A percentile compares a stretch with the other conserved stretches of the same genome.
phyloP scores from a whole-genome alignment of 2,888 invertebrate genomes.

The Hydraecia micacea region DNA sequence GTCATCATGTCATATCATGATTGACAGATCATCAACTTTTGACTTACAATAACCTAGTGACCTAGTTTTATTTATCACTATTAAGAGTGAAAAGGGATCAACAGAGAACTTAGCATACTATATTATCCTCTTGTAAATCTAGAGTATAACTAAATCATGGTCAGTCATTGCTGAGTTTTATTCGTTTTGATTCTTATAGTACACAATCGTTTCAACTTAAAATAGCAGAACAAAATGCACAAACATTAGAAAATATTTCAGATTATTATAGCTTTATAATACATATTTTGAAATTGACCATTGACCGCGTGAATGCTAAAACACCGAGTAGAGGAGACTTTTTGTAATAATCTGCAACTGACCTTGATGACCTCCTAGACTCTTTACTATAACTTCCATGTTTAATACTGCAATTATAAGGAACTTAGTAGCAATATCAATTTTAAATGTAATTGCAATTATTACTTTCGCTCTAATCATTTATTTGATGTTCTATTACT shows the following conservation, averaged over 20 bases:
- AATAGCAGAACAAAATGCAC: neutral
- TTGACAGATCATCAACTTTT: neutral
- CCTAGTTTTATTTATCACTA: neutral
- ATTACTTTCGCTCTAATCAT: neutral
- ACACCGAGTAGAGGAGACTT: neutral
- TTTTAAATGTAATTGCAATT: neutral
- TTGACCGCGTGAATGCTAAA: neutral
- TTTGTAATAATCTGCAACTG: neutral
- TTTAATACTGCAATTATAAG: neutral
- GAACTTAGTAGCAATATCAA: neutral
- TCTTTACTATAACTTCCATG: neutral
- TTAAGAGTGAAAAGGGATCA: neutral
- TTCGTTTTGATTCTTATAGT: neutral
- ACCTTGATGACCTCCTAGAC: constrained; percentile 24
- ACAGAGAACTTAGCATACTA: neutral
- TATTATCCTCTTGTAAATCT: neutral
- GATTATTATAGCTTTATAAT: constrained; percentile 15
- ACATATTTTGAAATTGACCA: neutral
- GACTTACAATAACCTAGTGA: neutral
- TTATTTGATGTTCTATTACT: neutral
- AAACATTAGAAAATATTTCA: neutral
- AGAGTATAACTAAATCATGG: neutral
- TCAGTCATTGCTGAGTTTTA: no score
- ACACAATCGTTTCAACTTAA: neutral
- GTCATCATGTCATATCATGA: neutral